Base-by-base conservation (phyloP, 2,797 vertebrate genomes). In the Eupleurogrammus muticus region DNA sequence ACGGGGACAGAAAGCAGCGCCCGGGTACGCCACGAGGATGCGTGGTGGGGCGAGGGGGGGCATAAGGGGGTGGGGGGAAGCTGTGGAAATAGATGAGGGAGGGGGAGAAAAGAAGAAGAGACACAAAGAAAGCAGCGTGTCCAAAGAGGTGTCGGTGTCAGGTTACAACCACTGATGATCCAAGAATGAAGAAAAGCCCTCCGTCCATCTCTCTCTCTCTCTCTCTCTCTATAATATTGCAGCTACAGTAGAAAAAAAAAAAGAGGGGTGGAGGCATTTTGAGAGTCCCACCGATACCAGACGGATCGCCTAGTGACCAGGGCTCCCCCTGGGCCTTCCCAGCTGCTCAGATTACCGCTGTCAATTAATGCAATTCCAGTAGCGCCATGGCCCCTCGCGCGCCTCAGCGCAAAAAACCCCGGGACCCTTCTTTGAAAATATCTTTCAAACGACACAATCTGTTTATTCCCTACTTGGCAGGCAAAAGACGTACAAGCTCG, bases 141-240 rank as follows among this genome's bases (percentile, higher is more conserved):
- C 84, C 63, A 65, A 79, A 73, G 79, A 84, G 80, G 70, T 64
- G 74, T 77, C 5, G 16, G 73, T 68, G 59, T 86, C 62, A 69
- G 77, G 75, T 89, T 87, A 78, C 70, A 84, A 84, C n/a, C n/a
- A n/a, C 81, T 79, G 86, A 83, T 92, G 88, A 92, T 85, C 89
- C 90, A 90, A 92, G 82, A 87, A 67, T 75, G 82, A 70, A 74
- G 79, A 87, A 87, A 87, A 85, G 56, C 49, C 50, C 50, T 60
- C 48, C 38, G 54, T 72, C 51, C 66, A 55, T 70, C 55, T n/a
- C 67, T 66, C 28, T 28, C 28, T 28, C 28, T 6, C 28, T 6
- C 6, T 28, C 28, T 36, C 40, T 44, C 53, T 13, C 47, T 77
- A 80, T 57, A 73, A 77, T 73, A 65, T 64, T 58, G 75, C 66